Base-by-base conservation (phyloP, 2,797 vertebrate genomes). In the Neosilurus hyrtlii region DNA sequence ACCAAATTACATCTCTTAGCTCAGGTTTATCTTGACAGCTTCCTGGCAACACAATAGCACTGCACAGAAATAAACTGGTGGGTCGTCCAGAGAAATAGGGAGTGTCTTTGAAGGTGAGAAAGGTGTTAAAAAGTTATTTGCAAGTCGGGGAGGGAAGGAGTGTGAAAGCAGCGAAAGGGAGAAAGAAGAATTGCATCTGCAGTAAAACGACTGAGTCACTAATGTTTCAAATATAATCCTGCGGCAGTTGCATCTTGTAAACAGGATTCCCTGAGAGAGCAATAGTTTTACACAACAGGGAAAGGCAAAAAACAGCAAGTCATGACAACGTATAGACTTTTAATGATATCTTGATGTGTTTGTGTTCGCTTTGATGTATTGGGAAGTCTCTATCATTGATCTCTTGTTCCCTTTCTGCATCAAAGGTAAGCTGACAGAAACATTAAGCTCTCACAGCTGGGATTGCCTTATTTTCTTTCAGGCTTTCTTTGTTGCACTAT, bases 11-110 rank as follows among this genome's bases (percentile, higher is more conserved):
- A 49, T 66, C 63, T 84, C 79, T 72, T 75, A 83, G 82, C 85
- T 84, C 52, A 30, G 72, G 84, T 82, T 88, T 85, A 82, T 59
- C 83, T 77, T 81, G 83, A 84, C 83, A 84, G 79, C 54, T 70
- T 22, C 72, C 63, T 76, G 72, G 79, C 79, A 70, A 24, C 56
- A 70, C 79, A 62, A 71, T 49, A 71, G 83, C 22, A 1, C 22
- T 52, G 37, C 14, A 59, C 66, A 61, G 24, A 81, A 81, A 84
- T 81, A 84, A 84, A 81, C 73, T 57, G 26, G 43, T 49, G 43
- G 70, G 72, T 76, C 30, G 57, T 63, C 83, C 30, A n/a, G 54
- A 77, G 71, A 72, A 78, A 85, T 2, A 78, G 49, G 43, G 76
- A 81, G 35, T 67, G 35, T 72, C 54, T 80, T 72, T 24, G 59